These are phyloP conservation scores for Odontocerum albicorne DNA, from an alignment of 2,888 invertebrate genomes.

Conservation along the genomic window DNA sequence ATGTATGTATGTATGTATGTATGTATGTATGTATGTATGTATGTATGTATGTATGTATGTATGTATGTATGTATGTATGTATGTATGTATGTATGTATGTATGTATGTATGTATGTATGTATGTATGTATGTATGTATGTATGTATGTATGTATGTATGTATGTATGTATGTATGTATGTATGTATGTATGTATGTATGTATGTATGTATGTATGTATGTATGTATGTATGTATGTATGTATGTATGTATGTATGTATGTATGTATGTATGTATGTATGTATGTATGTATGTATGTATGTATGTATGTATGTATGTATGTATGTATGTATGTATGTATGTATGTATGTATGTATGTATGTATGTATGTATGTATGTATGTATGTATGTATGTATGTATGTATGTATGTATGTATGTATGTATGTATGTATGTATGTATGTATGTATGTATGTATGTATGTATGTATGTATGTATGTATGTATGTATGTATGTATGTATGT, in stretches of 20 bases:
- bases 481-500: not conserved
- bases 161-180: not conserved
- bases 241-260: not conserved
- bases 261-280: constrained; percentile 1
- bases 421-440: not conserved
- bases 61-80: not conserved
- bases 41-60: not conserved
- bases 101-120: not conserved
- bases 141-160: not conserved
- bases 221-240: not conserved
- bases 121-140: not conserved
- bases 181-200: not conserved
- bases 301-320: constrained; percentile 1
- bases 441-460: not conserved
- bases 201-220: not conserved
- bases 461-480: not conserved
- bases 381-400: not conserved
- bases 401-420: not conserved
- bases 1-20: not conserved
- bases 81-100: not conserved
- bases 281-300: constrained; percentile 1
- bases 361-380: not conserved
- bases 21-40: not conserved
- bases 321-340: not conserved
- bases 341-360: not conserved